Conservation (phyloP, 2,888 invertebrate genomes). For the Eupithecia insigniata region DNA sequence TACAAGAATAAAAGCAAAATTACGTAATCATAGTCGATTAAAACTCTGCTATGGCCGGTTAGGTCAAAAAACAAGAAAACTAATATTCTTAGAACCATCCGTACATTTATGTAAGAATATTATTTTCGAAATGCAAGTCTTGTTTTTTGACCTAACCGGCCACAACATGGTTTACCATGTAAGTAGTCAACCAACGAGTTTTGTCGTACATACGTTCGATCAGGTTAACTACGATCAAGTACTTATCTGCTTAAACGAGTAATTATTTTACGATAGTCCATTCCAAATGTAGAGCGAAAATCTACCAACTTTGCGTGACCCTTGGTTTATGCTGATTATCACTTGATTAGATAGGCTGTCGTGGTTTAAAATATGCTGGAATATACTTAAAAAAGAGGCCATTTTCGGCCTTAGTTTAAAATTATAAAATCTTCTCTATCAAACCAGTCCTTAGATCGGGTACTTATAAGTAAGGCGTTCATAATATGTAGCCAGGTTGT, state of each 20-base stretch:
- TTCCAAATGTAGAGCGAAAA: neutral
- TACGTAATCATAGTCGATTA: neutral
- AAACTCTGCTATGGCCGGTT: neutral
- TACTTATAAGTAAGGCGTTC: neutral
- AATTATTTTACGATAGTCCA: neutral
- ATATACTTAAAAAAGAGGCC: neutral
- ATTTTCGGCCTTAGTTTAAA: neutral
- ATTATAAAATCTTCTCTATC: neutral
- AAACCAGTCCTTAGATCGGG: neutral
- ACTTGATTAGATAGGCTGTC: neutral
- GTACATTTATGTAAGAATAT: too few species aligned
- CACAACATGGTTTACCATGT: slow-evolving; percentile 6
- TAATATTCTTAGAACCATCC: slow-evolving; percentile 8
- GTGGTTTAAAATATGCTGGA: neutral
- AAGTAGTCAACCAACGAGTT: slow-evolving; percentile 5
- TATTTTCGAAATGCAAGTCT: too few species aligned
- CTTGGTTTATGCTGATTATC: neutral
- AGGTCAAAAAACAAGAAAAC: slow-evolving; percentile 12
- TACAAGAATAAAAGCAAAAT: neutral
- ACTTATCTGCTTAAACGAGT: neutral
- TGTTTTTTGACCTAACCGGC: too few species aligned
- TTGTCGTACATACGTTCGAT: neutral
- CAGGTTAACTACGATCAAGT: neutral
- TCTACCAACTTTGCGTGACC: neutral
- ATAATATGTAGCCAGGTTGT: neutral